phyloP scores from a whole-genome alignment of 2,888 invertebrate genomes.

The Entomobrya proxima region DNA sequence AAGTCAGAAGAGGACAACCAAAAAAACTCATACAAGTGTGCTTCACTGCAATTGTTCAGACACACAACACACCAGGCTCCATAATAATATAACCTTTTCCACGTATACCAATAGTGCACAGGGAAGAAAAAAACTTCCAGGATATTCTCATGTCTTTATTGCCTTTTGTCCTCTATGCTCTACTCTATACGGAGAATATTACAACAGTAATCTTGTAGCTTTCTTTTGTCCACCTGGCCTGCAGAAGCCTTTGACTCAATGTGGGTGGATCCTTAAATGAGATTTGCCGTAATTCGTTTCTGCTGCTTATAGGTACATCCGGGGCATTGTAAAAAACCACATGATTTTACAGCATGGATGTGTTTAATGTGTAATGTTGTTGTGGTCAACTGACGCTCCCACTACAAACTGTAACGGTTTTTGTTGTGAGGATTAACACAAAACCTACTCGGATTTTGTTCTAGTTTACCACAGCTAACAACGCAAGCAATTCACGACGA shows the following conservation, averaged over 20 bases:
- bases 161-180: slow-evolving; percentile 5
- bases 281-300: slow-evolving; percentile 47
- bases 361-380: not conserved
- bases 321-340: not conserved
- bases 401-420: not conserved
- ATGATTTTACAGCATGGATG: not conserved
- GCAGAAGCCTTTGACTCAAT: slow-evolving; percentile 50
- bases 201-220: slow-evolving; percentile 7
- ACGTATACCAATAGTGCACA: not conserved
- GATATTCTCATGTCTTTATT: slow-evolving; percentile 27
- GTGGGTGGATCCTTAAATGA: slow-evolving; percentile 47
- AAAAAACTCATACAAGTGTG: slow-evolving; percentile 7
- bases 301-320: not conserved
- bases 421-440: not conserved
- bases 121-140: slow-evolving; percentile 3
- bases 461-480: not conserved
- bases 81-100: not conserved
- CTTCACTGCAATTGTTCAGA: not conserved
- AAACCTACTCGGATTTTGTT: not conserved
- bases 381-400: slow-evolving; percentile 22
- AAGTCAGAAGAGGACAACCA: slow-evolving; percentile 17
- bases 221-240: slow-evolving; percentile 38
- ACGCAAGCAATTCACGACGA: not conserved
- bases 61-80: not conserved
- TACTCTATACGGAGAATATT: not conserved